Evolutionary conservation across 1,140 invertebrate species (phyloP), one percentile per base, ranked within the genome.

Genomic region (Platorchestia sp.): DNA sequence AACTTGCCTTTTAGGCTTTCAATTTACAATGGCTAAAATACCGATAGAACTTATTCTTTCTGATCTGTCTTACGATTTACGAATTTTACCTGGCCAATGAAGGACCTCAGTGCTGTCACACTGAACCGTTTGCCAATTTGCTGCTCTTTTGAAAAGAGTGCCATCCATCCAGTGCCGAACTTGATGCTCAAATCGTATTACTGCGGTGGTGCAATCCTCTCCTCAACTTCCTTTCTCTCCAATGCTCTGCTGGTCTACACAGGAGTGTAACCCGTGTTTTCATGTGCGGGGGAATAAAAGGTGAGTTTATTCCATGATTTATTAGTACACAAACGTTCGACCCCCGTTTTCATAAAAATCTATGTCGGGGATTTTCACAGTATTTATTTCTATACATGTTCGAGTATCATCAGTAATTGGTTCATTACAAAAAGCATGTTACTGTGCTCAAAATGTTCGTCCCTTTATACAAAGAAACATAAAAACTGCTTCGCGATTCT

Each of bases 331-430:
- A 96, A 96, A 96, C 95, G 95, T 96, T 96, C 95, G 95, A 95
- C 96, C 96, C 96, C 96, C 96, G 95, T 96, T 96, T 96, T 96
- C 96, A 96, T 96, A 96, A 96, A 96, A 96, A 96, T 96, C 96
- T 96, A 96, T 96, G 96, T 96, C 96, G 95, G 96, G 96, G 96
- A 96, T 95, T 96, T 96, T 96, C 96, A 96, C 95, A 96, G 95
- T 96, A 96, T 96, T 96, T 96, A 95, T 95, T 95, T 96, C 96
- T 96, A 96, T 96, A 96, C 96, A 96, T 95, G 95, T 96, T 96
- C 95, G 95, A 95, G 95, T 96, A 96, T 96, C 96, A 95, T 96
- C 95, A 96, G 95, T 96, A 96, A 96, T 96, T 96, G 96, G 96
- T 96, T 96, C 96, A 96, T 96, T 96, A 96, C 96, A 96, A 96